A percentile compares a stretch with the other conserved stretches of the same genome.
phyloP scores from a whole-genome alignment of 2,797 vertebrate genomes.

The Megaceryle alcyon region DNA sequence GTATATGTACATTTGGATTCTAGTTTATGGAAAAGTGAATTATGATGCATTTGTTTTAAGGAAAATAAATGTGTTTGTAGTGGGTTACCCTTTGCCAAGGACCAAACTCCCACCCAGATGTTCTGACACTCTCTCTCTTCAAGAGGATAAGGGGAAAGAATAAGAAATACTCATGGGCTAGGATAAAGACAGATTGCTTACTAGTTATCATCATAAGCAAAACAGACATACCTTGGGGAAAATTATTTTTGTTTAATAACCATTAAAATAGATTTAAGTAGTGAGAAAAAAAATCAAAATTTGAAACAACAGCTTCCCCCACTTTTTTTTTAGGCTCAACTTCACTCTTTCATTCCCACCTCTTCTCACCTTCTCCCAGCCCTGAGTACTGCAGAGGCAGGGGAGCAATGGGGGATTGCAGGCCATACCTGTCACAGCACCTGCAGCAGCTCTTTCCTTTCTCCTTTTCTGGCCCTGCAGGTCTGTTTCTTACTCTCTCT shows the following conservation, averaged over 20 bases:
- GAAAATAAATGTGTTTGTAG: slow-evolving; percentile 19
- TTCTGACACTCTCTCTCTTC: neutral
- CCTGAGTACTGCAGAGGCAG: fast-evolving
- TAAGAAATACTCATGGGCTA: neutral
- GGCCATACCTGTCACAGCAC: neutral
- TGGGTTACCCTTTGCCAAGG: neutral
- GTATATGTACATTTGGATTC: neutral
- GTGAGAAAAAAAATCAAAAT: neutral
- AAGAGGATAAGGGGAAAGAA: neutral
- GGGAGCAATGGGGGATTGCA: neutral
- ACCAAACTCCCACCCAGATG: neutral
- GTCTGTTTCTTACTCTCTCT: neutral
- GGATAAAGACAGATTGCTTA: neutral
- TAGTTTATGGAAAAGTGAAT: neutral
- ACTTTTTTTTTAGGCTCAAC: neutral
- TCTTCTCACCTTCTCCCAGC: neutral
- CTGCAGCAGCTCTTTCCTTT: neutral
- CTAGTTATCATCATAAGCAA: neutral
- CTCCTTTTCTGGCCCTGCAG: neutral
- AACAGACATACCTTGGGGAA: neutral
- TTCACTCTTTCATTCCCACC: neutral
- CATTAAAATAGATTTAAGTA: neutral
- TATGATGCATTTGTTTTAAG: neutral
- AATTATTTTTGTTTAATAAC: neutral
- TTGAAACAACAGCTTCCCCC: neutral